Base-by-base conservation (phyloP, 2,797 vertebrate species). In the Bufotes viridis region DNA sequence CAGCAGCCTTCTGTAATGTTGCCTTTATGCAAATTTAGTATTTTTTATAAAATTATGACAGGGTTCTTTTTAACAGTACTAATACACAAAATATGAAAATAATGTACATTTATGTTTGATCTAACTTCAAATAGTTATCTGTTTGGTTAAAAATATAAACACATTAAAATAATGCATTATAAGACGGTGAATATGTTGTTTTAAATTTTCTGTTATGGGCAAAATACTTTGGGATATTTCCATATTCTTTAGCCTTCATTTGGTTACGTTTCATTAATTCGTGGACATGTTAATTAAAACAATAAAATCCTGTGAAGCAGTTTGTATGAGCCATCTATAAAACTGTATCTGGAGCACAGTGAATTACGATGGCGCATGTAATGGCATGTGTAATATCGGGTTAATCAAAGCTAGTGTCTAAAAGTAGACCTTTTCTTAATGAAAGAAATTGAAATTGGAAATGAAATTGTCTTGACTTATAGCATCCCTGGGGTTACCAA, bases 321-420 rank as follows among this genome's bases (percentile, higher is more conserved):
- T 85, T 74, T 51, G 58, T 84, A 63, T 20, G 10, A 74, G 76
- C 20, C 63, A n/a, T 70, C 75, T 24, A 80, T 88, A 88, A 88
- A 88, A 63, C 34, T 88, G 76, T 58, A 67, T 14, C 57, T 8
- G 78, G 75, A 81, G 82, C 82, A 81, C 17, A 85, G 57, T 85
- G 79, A 88, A 88, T 88, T 81, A 81, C 74, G 49, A 81, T 74
- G 78, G 70, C n/a, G 69, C 87, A 88, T 84, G 63, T 72, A 84
- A 80, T 84, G 82, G 20, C 75, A 80, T 75, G 75, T 88, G 55
- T 85, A 85, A 81, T 85, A 55, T 61, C 34, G 78, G 82, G 84
- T 88, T 85, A 85, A 81, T 85, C 55, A 88, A 81, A 85, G 55
- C 34, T 57, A 51, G 53, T 88, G 75, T 88, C 29, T 61, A 57